These are phyloP conservation scores for Ramphastos sulfuratus DNA, from an alignment of 2,113 vertebrate species.

Conservation along the genomic window DNA sequence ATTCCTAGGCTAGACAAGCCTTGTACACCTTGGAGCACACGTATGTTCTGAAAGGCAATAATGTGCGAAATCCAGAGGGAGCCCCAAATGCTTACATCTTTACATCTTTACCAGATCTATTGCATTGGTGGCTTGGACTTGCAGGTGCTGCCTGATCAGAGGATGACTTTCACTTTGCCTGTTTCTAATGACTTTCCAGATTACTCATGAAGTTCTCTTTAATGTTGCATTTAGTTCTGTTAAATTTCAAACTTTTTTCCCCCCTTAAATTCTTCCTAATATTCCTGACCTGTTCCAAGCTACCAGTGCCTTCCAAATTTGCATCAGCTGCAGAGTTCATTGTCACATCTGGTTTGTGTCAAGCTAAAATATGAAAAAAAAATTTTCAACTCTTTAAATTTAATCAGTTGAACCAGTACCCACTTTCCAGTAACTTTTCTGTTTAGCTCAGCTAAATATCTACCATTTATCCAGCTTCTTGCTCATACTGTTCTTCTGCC, in stretches of 20 bases:
- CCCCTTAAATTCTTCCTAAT: background rate
- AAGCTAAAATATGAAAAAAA: background rate
- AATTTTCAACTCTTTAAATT: background rate
- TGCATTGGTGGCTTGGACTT: background rate
- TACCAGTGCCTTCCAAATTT: background rate
- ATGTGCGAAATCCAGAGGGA: background rate
- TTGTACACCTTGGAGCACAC: background rate
- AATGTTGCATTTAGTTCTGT: background rate
- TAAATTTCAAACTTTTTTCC: background rate
- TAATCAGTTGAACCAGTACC: background rate
- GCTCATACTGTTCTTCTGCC: background rate
- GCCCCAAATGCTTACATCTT: background rate
- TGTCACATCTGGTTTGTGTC: background rate
- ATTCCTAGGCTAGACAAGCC: background rate
- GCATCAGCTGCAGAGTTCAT: background rate
- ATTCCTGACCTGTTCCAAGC: background rate
- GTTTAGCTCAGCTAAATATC: background rate
- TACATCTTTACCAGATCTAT: background rate
- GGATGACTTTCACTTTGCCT: background rate
- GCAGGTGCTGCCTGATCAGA: background rate
- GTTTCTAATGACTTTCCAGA: background rate
- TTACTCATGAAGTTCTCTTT: background rate
- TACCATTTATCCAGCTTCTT: background rate
- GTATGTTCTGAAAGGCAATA: background rate
- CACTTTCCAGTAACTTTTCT: background rate